Conservation (phyloP, 2,113 vertebrate species). For the Zapornia atra region DNA sequence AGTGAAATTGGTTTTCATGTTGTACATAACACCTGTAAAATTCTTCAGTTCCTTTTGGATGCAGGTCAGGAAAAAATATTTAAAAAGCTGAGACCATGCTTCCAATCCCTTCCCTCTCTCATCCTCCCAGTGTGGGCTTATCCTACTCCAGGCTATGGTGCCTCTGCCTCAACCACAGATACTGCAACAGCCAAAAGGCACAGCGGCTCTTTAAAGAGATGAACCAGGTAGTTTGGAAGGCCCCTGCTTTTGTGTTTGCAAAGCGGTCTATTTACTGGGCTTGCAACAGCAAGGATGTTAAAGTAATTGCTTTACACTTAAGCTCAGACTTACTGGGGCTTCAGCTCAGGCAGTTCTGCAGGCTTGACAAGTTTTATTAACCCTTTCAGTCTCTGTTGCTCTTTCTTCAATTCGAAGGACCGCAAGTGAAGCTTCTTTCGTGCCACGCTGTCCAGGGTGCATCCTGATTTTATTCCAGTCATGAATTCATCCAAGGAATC, state of each 20-base stretch:
- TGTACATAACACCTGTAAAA: background rate
- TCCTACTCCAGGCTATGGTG: background rate
- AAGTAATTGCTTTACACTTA: background rate
- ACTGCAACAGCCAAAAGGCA: background rate
- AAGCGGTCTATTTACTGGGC: background rate
- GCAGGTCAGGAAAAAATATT: background rate
- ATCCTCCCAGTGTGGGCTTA: background rate
- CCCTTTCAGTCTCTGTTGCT: slow-evolving; percentile 86
- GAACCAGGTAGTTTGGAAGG: background rate
- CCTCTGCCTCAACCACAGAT: background rate
- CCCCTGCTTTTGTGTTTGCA: background rate
- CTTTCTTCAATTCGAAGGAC: slow-evolving; percentile 86
- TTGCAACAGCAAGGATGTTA: background rate
- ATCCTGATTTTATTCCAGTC: slow-evolving; percentile 86
- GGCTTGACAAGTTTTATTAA: slow-evolving; percentile 92
- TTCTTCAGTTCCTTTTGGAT: background rate
- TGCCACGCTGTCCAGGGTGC: slow-evolving; percentile 84
- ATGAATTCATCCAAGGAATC: slow-evolving; percentile 96
- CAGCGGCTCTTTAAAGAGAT: fast-evolving
- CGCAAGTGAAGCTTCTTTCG: slow-evolving; percentile 92
- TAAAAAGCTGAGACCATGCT: background rate
- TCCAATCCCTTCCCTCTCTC: background rate
- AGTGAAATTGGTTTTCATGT: background rate
- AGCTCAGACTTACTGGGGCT: slow-evolving; percentile 78
- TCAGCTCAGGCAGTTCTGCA: slow-evolving; percentile 87